A percentile compares a stretch with the other conserved stretches of the same genome.
These are phyloP conservation scores for Scaptodrosophila latifasciaeformis DNA, from an alignment of 2,888 invertebrate species.

Conservation along the genomic window DNA sequence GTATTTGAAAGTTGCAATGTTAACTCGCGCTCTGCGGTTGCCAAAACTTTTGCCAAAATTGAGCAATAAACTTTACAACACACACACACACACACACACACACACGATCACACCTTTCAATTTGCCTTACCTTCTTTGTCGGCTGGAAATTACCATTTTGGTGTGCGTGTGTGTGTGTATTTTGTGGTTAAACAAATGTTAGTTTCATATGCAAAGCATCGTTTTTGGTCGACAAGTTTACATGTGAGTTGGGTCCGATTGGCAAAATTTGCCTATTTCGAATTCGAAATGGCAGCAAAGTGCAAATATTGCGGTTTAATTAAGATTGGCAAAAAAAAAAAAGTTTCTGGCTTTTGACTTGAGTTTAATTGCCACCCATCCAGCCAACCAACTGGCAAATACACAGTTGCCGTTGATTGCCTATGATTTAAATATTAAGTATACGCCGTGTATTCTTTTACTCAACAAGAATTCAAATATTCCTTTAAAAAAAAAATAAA, in stretches of 20 bases:
- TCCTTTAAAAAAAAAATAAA: too few species aligned
- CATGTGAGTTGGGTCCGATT: conserved; percentile 21
- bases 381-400: too few species aligned
- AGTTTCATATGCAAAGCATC: not conserved
- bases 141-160: not conserved
- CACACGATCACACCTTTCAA: conserved; percentile 4
- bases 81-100: conserved; percentile 14
- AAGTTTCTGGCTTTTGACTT: conserved; percentile 36
- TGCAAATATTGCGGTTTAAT: conserved; percentile 68
- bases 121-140: too few species aligned
- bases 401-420: conserved; percentile 1
- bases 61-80: conserved; percentile 60
- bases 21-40: conserved; percentile 48
- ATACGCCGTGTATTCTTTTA: conserved; percentile 28
- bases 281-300: conserved; percentile 46
- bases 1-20: conserved; percentile 61
- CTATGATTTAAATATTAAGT: conserved; percentile 27
- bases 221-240: not conserved
- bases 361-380: conserved; percentile 45
- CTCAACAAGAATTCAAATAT: too few species aligned
- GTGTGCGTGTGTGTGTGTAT: not conserved
- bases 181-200: conserved; percentile 19
- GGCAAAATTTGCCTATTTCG: too few species aligned
- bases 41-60: conserved; percentile 54
- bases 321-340: conserved; percentile 42